These are phyloP conservation scores for Hesperia comma DNA, from an alignment of 2,888 invertebrate genomes.

Conservation along the genomic window DNA sequence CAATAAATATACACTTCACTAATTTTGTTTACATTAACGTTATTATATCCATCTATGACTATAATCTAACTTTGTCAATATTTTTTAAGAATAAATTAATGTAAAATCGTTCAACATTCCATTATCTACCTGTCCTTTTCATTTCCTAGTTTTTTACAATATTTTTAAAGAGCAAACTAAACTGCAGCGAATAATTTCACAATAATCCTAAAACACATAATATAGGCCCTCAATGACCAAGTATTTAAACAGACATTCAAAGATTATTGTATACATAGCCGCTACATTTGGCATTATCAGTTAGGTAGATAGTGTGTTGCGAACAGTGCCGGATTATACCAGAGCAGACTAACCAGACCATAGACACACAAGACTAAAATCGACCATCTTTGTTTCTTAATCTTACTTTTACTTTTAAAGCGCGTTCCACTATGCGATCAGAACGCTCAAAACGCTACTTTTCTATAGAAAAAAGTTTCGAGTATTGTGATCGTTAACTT, in stretches of 20 bases:
- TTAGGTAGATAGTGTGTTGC: not conserved
- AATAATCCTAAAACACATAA: conserved; percentile 10
- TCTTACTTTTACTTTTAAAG: no score
- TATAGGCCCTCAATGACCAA: conserved; percentile 19
- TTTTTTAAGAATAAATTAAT: conserved; percentile 26
- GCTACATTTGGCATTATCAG: not conserved
- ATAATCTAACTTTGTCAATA: conserved; percentile 16
- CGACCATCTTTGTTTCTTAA: not conserved
- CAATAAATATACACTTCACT: conserved; percentile 18
- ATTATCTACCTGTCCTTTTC: not conserved
- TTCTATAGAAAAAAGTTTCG: no score
- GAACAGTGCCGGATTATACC: conserved; percentile 16
- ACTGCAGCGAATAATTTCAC: conserved; percentile 9
- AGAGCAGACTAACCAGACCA: not conserved
- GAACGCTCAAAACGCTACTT: no score
- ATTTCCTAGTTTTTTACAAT: conserved; percentile 8
- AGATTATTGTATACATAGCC: conserved; percentile 9
- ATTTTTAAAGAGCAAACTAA: conserved; percentile 13
- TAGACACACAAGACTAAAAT: not conserved
- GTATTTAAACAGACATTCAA: conserved; percentile 10
- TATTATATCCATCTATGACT: conserved; percentile 30
- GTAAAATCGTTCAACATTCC: conserved; percentile 33
- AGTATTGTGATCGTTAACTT: no score
- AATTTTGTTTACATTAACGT: conserved; percentile 10
- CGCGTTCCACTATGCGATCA: no score